Conservation (phyloP, 2,797 vertebrate species). For the Nyctibius grandis region DNA sequence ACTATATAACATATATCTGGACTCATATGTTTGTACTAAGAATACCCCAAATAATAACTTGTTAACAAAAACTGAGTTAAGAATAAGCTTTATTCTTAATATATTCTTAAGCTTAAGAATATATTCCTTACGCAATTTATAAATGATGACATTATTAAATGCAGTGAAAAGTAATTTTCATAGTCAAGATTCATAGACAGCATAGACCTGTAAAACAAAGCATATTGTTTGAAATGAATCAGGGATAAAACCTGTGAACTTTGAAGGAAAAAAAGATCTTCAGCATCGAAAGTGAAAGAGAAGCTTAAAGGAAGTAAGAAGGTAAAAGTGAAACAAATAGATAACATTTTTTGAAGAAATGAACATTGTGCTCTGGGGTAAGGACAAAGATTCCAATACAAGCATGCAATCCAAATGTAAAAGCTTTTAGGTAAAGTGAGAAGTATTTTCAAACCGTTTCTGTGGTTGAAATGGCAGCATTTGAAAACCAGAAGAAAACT, state of each 20-base stretch:
- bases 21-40: not conserved
- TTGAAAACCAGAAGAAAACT: not conserved
- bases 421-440: not conserved
- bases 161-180: not conserved
- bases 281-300: not conserved
- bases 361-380: not conserved
- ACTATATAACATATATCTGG: not conserved
- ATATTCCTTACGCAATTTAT: not conserved
- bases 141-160: conserved; percentile 22
- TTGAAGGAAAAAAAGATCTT: not conserved
- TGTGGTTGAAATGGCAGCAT: not conserved
- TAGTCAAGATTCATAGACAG: conserved; percentile 29
- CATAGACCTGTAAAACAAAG: not conserved
- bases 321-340: not conserved
- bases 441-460: not conserved
- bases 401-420: not conserved
- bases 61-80: not conserved
- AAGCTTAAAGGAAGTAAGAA: not conserved
- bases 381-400: not conserved
- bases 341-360: not conserved
- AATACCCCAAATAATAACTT: not conserved
- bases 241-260: not conserved
- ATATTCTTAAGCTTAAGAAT: not conserved
- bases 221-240: not conserved
- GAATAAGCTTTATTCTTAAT: no score